Conservation (phyloP, 1,140 invertebrate species). For the Papilio machaon region DNA sequence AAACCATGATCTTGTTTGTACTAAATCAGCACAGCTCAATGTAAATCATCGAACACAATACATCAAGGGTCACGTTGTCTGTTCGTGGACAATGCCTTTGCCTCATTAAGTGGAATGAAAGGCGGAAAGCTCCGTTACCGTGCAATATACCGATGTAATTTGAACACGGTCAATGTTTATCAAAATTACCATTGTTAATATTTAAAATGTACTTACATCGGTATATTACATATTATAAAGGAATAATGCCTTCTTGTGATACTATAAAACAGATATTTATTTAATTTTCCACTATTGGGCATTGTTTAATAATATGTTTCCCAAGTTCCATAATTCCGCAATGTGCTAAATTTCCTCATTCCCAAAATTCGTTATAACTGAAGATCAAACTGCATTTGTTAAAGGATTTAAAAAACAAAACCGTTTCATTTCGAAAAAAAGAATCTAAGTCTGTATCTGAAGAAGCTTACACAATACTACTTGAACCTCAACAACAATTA, state of each 20-base stretch:
- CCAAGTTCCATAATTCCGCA: too few species aligned
- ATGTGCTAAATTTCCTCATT: too few species aligned
- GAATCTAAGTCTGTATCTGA: not conserved
- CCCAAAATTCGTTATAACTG: not conserved
- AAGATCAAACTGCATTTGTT: not conserved
- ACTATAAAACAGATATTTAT: too few species aligned
- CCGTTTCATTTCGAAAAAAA: not conserved
- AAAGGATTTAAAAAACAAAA: not conserved
- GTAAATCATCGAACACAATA: constrained; percentile 24
- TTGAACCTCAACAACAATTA: constrained; percentile 28
- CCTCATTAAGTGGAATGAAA: constrained; percentile 21
- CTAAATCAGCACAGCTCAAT: constrained; percentile 12
- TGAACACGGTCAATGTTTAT: not conserved
- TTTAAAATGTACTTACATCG: not conserved
- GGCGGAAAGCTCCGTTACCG: not conserved
- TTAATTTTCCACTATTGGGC: too few species aligned
- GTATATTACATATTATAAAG: not conserved
- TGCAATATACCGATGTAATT: not conserved
- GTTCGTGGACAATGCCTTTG: not conserved
- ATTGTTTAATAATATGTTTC: too few species aligned
- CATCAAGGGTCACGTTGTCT: constrained; percentile 11
- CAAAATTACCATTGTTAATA: not conserved
- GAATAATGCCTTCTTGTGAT: too few species aligned
- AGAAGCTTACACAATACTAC: constrained; percentile 20
- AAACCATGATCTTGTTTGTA: not conserved